Conservation (phyloP, 2,797 vertebrate genomes). For the Gadopsis bispinosus region DNA sequence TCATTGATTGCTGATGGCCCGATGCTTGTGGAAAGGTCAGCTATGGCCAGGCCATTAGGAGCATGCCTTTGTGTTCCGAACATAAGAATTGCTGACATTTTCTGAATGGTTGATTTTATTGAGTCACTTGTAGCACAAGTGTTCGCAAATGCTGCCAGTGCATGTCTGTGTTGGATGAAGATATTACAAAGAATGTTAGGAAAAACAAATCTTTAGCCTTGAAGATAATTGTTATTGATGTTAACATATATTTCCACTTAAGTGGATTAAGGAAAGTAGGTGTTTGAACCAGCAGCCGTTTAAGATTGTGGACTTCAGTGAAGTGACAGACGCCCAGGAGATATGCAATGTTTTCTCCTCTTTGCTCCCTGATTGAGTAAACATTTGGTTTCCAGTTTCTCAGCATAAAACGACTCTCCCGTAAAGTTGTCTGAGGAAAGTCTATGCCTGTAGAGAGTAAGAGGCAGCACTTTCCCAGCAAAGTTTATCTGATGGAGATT, state of each 20-base stretch:
- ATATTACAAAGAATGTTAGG: not conserved
- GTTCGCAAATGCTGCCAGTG: not conserved
- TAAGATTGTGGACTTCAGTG: conserved; percentile 26
- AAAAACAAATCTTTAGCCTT: not conserved
- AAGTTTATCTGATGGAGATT: conserved; percentile 51
- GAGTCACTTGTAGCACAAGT: not conserved
- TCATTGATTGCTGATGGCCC: not conserved
- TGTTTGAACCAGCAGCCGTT: conserved; percentile 15
- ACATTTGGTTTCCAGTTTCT: conserved; percentile 54
- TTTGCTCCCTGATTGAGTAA: conserved; percentile 44
- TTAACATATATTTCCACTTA: conserved; percentile 9
- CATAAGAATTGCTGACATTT: not conserved
- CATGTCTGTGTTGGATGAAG: not conserved
- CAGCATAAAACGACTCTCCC: conserved; percentile 32
- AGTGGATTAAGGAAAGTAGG: not conserved
- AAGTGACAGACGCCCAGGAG: conserved; percentile 46
- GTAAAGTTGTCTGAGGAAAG: conserved; percentile 41
- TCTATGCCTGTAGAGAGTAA: conserved; percentile 30
- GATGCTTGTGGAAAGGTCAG: conserved; percentile 12
- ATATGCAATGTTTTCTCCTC: conserved; percentile 23
- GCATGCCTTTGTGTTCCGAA: conserved; percentile 2
- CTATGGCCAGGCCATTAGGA: not conserved
- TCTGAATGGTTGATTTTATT: not conserved
- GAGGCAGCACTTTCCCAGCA: conserved; percentile 39
- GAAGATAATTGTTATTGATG: conserved; percentile 10